Base-by-base conservation (phyloP, 1,140 invertebrate species). In the Temnothorax nylanderi region DNA sequence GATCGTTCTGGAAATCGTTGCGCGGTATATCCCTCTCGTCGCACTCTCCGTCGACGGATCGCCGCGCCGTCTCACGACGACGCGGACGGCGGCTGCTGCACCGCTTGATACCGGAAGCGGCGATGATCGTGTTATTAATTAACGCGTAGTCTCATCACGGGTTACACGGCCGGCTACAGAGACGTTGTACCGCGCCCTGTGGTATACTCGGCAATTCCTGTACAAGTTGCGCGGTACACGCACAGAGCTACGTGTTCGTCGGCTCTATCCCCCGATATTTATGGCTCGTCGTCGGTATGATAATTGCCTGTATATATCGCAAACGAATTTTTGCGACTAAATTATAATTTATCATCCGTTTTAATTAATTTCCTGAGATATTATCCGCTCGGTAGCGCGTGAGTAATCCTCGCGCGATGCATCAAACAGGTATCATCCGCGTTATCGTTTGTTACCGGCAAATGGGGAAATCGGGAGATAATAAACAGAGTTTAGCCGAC, bases 41-140 rank as follows among this genome's bases (percentile, higher is more conserved):
- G 21, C 67, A 10, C 21, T 62, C 37, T 16, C 18, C 56, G 49
- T 56, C 41, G 84, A 60, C 26, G 51, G 85, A 54, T 47, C 65
- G 65, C 8, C 78, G 18, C 65, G 65, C 8, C 78, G 18, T 72
- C 51, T 54, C 49, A 67, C 62, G 34, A n/a, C 11, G 56, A n/a
- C 56, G 16, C 49, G n/a, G n/a, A 41, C 16, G 13, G 54, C 56
- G 75, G 10, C 5, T 2, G 56, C 13, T 49, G 51, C 71, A 90
- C 88, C 90, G 88, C 41, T 77, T 78, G 72, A 76, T 77, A 77
- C 82, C 82, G 90, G 89, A 87, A 88, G 87, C 89, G 90, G 87
- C 91, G 81, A 65, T 91, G 92, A 93, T 90, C 91, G 93, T 89
- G 89, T 91, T 92, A 92, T 93, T 82, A 92, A 92, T 92, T 92